phyloP scores from a whole-genome alignment of 2,797 vertebrate genomes.

The Spinus pinus region DNA sequence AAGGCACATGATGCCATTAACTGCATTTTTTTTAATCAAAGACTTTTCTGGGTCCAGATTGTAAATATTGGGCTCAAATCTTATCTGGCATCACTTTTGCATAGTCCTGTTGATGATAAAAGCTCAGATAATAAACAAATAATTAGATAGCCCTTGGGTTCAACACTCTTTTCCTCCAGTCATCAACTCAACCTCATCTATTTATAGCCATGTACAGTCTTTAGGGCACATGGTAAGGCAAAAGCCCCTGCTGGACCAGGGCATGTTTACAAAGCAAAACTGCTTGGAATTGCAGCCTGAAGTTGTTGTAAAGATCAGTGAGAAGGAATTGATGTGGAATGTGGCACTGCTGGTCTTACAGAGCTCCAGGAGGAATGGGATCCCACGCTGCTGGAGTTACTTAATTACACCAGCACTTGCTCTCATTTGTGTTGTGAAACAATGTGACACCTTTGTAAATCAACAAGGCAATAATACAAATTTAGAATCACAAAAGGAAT shows the following conservation, averaged over 20 bases:
- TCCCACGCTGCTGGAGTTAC: neutral
- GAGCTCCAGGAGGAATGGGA: neutral
- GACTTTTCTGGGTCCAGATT: neutral
- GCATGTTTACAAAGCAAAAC: neutral
- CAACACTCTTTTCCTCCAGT: neutral
- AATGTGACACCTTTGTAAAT: neutral
- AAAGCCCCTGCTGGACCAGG: neutral
- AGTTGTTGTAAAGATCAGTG: neutral
- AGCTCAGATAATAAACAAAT: neutral
- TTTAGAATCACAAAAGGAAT: conserved; percentile 35
- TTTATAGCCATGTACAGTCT: neutral
- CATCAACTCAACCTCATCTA: neutral
- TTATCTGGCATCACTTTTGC: neutral
- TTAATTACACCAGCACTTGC: neutral
- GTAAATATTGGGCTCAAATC: neutral
- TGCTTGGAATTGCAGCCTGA: neutral
- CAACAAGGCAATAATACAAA: neutral
- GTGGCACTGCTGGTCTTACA: neutral
- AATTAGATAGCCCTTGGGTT: neutral
- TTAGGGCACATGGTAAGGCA: neutral
- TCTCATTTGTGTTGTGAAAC: neutral
- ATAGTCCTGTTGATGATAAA: neutral
- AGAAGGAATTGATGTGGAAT: conserved; percentile 31
- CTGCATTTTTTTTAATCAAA: neutral
- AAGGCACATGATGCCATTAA: neutral